Evolutionary conservation across 2,888 invertebrate species (phyloP), one percentile per base, ranked within the genome.

Genomic region (Agrochola circellaris): DNA sequence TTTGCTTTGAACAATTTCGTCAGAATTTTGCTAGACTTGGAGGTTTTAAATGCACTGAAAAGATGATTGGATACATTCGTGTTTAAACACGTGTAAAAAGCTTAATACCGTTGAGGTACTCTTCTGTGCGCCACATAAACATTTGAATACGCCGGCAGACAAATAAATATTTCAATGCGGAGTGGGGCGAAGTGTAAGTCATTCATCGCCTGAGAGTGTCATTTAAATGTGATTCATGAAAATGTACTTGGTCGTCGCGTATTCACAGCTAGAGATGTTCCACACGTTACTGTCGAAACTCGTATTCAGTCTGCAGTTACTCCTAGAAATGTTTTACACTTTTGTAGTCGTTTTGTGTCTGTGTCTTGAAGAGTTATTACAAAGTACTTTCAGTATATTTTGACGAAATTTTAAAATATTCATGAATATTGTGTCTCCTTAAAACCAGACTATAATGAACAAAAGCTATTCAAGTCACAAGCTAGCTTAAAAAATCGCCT

Each of bases 151-250:
- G 42, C 82, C 78, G 77, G 84, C 88, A 90, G 87, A 90, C 90
- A 91, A 90, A 89, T 92, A 93, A 92, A 93, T 93, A 93, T 93
- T 93, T 93, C 88, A 92, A 89, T 88, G 84, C 82, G 75, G 78
- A 88, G 87, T 77, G 74, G 85, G 89, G 88, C 81, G 79, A 89
- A 89, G 90, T 90, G 89, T 92, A 89, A 90, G 85, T 92, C 90
- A 92, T 93, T 93, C 92, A 92, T 91, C 90, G 90, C 88, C 81
- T 84, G 87, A 92, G 87, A 86, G 91, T 91, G 91, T 93, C 92
- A 89, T 93, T 91, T 90, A 90, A 92, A 92, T 92, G 90, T 90
- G 89, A 92, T 92, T 92, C 91, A 91, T 92, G 91, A 91, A 92
- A 92, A 92, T 91, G 91, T 91, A 89, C 89, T 87, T 83, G 73